phyloP scores from a whole-genome alignment of 2,113 vertebrate genomes.

The Scomber scombrus region DNA sequence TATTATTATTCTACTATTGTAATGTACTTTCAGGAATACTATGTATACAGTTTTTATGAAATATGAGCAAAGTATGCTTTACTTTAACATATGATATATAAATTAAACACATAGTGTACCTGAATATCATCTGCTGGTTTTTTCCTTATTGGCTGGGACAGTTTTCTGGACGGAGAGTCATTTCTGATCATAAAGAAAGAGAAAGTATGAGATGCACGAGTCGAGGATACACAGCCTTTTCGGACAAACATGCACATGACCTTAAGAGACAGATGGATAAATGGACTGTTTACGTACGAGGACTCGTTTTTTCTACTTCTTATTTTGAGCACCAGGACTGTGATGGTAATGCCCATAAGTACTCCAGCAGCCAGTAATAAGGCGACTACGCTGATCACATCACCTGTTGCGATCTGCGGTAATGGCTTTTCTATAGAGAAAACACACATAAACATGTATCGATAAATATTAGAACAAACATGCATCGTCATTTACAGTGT shows the following conservation, averaged over 20 bases:
- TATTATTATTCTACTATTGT: background rate
- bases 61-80: no score
- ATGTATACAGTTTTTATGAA: no score
- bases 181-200: constrained; percentile 49
- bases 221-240: background rate
- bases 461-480: background rate
- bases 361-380: constrained; percentile 83
- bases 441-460: constrained; percentile 2
- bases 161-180: constrained; percentile 72
- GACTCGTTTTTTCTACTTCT: constrained; percentile 75
- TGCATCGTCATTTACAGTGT: background rate
- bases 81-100: background rate
- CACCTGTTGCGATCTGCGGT: constrained; percentile 78
- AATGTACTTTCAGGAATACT: background rate
- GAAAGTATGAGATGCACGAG: background rate
- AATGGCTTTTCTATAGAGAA: constrained; percentile 78
- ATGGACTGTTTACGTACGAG: constrained; percentile 73
- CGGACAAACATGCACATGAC: background rate
- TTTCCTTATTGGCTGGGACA: constrained; percentile 72
- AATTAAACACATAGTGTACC: constrained; percentile 51
- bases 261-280: background rate
- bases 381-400: constrained; percentile 83
- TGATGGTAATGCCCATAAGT: constrained; percentile 81
- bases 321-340: constrained; percentile 83
- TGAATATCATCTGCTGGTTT: constrained; percentile 77